A percentile compares a stretch with the other conserved stretches of the same genome.
Conservation (phyloP, 1,140 invertebrate genomes). For the Megathymus violae region DNA sequence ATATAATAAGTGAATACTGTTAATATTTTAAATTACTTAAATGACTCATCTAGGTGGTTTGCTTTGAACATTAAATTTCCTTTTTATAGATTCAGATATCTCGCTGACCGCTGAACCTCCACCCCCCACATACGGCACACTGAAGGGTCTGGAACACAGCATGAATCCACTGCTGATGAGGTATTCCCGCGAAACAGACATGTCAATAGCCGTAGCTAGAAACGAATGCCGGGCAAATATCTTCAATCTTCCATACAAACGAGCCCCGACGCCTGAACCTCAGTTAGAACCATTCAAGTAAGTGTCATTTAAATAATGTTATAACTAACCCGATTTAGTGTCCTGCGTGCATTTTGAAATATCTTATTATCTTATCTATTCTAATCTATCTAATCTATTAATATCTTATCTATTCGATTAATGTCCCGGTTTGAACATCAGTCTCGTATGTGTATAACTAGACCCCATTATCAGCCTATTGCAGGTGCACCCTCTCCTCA, state of each 20-base stretch:
- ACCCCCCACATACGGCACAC: constrained; percentile 87
- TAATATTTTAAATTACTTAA: too few species aligned
- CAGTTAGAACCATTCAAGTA: constrained; percentile 85
- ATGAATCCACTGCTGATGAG: constrained; percentile 95
- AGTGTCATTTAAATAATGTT: constrained; percentile 57
- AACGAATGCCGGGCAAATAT: constrained; percentile 86
- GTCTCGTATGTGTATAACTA: too few species aligned
- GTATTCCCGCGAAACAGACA: constrained; percentile 95
- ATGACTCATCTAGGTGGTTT: too few species aligned
- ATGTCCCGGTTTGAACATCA: too few species aligned
- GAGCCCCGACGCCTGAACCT: constrained; percentile 75
- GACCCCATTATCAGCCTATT: too few species aligned
- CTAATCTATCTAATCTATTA: too few species aligned
- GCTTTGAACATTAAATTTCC: neutral
- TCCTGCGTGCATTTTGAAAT: too few species aligned
- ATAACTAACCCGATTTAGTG: too few species aligned
- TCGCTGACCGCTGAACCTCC: constrained; percentile 84
- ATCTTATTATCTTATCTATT: too few species aligned
- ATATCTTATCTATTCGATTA: too few species aligned
- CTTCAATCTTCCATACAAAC: constrained; percentile 72
- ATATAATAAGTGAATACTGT: too few species aligned
- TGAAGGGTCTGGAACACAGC: constrained; percentile 94
- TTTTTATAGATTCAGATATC: constrained; percentile 64
- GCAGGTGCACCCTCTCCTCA: too few species aligned
- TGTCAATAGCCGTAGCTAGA: constrained; percentile 91